phyloP scores from a whole-genome alignment of 2,888 invertebrate species.

The Heterodera filipjevi region DNA sequence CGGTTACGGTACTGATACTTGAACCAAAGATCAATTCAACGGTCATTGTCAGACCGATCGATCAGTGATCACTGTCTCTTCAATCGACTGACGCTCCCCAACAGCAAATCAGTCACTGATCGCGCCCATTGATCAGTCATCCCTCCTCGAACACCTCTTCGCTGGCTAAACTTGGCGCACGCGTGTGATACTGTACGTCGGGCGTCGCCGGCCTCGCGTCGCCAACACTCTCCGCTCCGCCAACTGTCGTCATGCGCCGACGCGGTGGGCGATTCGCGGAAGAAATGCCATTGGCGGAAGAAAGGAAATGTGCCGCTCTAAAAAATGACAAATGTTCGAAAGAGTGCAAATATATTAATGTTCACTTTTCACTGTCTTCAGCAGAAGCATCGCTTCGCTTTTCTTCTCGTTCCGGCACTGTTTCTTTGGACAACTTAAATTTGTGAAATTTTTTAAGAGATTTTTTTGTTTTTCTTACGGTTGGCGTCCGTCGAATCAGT shows the following conservation, averaged over 20 bases:
- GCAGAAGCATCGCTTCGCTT: not conserved
- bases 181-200: not conserved
- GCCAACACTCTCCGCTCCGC: not conserved
- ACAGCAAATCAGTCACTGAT: not conserved
- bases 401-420: not conserved
- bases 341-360: not conserved
- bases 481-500: constrained; percentile 18
- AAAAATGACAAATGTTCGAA: not conserved
- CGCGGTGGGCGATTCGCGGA: not conserved
- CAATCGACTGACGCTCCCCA: not conserved
- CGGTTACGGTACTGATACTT: no score
- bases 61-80: not conserved
- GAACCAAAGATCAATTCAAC: not conserved
- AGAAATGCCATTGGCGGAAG: not conserved
- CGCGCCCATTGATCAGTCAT: no score
- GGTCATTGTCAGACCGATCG: not conserved
- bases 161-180: constrained; percentile 29
- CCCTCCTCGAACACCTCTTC: constrained; percentile 33
- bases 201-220: constrained; percentile 1
- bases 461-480: not conserved
- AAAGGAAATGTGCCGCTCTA: not conserved
- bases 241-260: not conserved
- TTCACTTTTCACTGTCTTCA: not conserved
- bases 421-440: not conserved
- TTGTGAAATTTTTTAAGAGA: not conserved